phyloP scores from a whole-genome alignment of 2,113 vertebrate genomes.

The Scolopax mira region DNA sequence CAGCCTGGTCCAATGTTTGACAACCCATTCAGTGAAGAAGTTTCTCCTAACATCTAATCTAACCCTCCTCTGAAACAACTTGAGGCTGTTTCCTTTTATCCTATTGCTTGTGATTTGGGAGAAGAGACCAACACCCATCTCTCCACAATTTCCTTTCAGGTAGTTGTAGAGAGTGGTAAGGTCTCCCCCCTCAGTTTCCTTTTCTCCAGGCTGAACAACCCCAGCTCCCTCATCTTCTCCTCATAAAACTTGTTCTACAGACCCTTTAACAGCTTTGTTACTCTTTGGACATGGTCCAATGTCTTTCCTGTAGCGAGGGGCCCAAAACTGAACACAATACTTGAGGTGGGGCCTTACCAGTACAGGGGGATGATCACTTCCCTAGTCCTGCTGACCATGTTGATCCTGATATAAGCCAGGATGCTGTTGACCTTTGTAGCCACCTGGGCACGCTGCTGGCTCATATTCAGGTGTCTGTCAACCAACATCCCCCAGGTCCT shows the following conservation, averaged over 20 bases:
- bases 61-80: rapidly evolving
- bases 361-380: no score
- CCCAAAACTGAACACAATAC: not conserved
- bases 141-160: not conserved
- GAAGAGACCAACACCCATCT: not conserved
- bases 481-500: no score
- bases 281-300: not conserved
- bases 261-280: not conserved
- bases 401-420: not conserved
- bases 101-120: not conserved
- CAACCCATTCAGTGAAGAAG: rapidly evolving
- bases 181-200: not conserved
- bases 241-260: not conserved
- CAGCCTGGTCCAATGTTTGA: not conserved
- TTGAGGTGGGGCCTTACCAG: rapidly evolving
- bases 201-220: not conserved
- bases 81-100: not conserved
- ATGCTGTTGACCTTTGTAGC: no score
- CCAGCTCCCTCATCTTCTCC: not conserved
- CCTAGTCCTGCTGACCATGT: no score
- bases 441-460: not conserved
- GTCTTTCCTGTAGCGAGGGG: not conserved
- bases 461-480: no score
- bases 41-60: not conserved
- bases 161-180: not conserved